Percentiles rank a stretch among this genome's conserved stretches.
These are phyloP conservation scores for Cotesia vestalis DNA, from an alignment of 1,140 invertebrate genomes.

Conservation along the genomic window DNA sequence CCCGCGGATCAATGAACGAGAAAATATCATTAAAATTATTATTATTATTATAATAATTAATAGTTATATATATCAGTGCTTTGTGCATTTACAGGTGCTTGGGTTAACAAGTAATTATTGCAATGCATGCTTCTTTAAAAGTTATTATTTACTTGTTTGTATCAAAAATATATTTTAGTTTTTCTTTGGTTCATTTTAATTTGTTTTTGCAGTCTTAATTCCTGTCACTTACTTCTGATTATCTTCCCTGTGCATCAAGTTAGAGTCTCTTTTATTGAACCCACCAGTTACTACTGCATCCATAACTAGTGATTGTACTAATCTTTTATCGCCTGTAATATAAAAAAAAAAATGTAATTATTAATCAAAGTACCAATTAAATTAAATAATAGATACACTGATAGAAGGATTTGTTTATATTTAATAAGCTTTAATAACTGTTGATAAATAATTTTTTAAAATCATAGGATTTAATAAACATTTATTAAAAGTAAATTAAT, in stretches of 20 bases:
- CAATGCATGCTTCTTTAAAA: conserved; percentile 39
- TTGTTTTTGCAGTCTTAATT: conserved; percentile 17
- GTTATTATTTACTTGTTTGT: conserved; percentile 15
- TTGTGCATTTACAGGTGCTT: conserved; percentile 43
- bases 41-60: neutral
- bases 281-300: conserved; percentile 83
- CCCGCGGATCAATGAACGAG: conserved; percentile 35
- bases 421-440: no score
- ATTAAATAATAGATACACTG: neutral
- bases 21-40: neutral
- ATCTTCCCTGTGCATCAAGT: conserved; percentile 58
- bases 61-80: conserved; percentile 29
- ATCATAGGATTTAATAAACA: no score
- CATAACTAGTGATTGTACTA: conserved; percentile 83
- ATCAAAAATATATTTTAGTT: conserved; percentile 2
- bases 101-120: conserved; percentile 41
- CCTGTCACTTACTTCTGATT: conserved; percentile 57
- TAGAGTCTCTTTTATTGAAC: conserved; percentile 71
- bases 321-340: conserved; percentile 77
- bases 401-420: no score
- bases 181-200: conserved; percentile 20
- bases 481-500: no score
- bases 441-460: no score
- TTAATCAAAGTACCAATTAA: neutral
- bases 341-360: neutral